These are phyloP conservation scores for Goniozus legneri DNA, from an alignment of 1,140 invertebrate species.

Conservation along the genomic window DNA sequence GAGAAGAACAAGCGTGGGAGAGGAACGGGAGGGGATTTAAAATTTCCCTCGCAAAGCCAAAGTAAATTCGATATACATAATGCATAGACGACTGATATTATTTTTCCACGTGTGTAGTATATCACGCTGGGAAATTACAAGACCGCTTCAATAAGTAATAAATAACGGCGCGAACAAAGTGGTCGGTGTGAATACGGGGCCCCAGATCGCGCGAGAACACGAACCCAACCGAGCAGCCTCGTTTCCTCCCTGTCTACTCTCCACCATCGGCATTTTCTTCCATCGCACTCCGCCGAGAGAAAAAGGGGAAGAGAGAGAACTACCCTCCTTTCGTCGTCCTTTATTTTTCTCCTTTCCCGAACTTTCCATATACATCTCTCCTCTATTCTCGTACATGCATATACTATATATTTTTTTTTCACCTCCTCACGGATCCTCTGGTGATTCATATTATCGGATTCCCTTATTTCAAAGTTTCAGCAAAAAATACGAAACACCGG, in stretches of 20 bases:
- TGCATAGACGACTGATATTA: conserved; percentile 37
- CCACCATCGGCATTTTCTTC: conserved; percentile 10
- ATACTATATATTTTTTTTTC: no score
- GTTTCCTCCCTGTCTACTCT: not conserved
- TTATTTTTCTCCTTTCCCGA: not conserved
- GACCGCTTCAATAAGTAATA: conserved; percentile 45
- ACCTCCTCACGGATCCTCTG: no score
- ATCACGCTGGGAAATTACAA: conserved; percentile 41
- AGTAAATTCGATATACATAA: conserved; percentile 25
- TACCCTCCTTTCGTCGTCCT: not conserved
- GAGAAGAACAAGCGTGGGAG: no score
- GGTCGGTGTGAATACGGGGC: conserved; percentile 5
- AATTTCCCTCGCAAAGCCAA: no score
- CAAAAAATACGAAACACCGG: no score
- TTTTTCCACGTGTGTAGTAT: conserved; percentile 34
- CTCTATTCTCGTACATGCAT: no score
- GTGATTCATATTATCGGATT: no score
- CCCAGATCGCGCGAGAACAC: no score
- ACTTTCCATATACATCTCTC: not conserved
- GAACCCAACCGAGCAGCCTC: not conserved
- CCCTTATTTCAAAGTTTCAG: no score
- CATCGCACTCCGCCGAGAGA: not conserved
- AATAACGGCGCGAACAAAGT: conserved; percentile 31
- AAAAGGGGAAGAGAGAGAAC: conserved; percentile 7
- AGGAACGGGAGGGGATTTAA: no score